Conservation (phyloP, 1,140 invertebrate genomes). For the Drosophila nikananu region DNA sequence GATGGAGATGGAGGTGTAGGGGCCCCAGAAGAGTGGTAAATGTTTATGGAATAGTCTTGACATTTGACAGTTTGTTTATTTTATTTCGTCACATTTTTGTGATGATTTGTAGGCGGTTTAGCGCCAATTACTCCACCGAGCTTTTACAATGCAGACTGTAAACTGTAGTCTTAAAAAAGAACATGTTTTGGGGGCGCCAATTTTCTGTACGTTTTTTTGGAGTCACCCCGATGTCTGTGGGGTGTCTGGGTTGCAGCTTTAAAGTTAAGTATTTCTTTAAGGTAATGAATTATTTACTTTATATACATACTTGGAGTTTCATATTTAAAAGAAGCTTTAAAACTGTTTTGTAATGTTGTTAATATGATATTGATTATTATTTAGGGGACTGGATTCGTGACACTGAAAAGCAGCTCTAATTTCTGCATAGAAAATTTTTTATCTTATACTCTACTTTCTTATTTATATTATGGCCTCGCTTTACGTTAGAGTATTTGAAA, state of each 20-base stretch:
- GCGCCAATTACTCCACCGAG: conserved; percentile 76
- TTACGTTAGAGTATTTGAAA: conserved; percentile 25
- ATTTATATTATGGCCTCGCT: background rate
- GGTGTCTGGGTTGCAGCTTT: background rate
- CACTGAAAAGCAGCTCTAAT: background rate
- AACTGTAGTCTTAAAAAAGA: conserved; percentile 70
- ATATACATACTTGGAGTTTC: no score
- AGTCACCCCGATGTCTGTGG: background rate
- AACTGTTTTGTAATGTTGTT: background rate
- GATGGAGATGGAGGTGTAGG: conserved; percentile 4
- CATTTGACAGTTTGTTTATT: conserved; percentile 83
- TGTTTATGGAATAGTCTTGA: conserved; percentile 79
- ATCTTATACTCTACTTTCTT: background rate
- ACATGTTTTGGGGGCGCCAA: conserved; percentile 71
- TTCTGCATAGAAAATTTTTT: background rate
- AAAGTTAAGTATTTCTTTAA: background rate
- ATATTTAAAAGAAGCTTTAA: background rate
- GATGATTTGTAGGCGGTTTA: conserved; percentile 82
- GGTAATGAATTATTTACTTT: background rate
- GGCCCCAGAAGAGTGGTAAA: conserved; percentile 45
- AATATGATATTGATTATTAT: background rate
- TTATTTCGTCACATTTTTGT: conserved; percentile 81
- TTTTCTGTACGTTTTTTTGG: background rate
- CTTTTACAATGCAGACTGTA: conserved; percentile 67
- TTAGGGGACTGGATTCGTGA: background rate